Evolutionary conservation across 2,888 invertebrate species (phyloP), one percentile per base, ranked within the genome.

Genomic region (Digitonthophagus gazella): DNA sequence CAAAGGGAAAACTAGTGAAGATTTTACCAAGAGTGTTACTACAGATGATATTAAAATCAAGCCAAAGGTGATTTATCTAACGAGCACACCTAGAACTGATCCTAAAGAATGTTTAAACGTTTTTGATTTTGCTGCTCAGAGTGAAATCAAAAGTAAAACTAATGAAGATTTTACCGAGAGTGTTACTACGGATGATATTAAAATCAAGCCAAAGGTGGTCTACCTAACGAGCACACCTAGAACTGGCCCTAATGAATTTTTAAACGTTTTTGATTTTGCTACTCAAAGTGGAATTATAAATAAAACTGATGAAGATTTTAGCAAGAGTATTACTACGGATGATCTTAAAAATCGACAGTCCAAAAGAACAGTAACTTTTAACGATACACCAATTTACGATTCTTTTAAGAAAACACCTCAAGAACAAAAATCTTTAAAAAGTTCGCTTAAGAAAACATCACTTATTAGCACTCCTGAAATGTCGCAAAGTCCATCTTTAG

Each of bases 71-170:
- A 57, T 15, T 57, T 16, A 57, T 57, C n/a, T 71, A 63, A 76
- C 75, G 0, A 80, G 79, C 69, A 80, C 80, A 6, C 80, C 80
- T 1, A 71, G 74, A 61, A 76, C 75, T 57, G 72, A 63, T 3
- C 58, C 63, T 14, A 66, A 69, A 1, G 67, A 69, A 28, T 67
- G 72, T 8, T n/a, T n/a, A n/a, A n/a, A n/a, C n/a, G n/a, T n/a
- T n/a, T n/a, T n/a, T n/a, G n/a, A n/a, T n/a, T n/a, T n/a, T n/a
- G n/a, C n/a, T n/a, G n/a, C n/a, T n/a, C n/a, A n/a, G n/a, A n/a
- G n/a, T n/a, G n/a, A n/a, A n/a, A n/a, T n/a, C n/a, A n/a, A n/a
- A n/a, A n/a, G n/a, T n/a, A n/a, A n/a, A n/a, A n/a, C n/a, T n/a
- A n/a, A n/a, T n/a, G 4, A 14, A 2, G 57, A 57, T 57, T 1